A percentile compares a stretch with the other conserved stretches of the same genome.
Evolutionary conservation across 2,888 invertebrate genomes (phyloP).

Genomic region (Arge pagana): DNA sequence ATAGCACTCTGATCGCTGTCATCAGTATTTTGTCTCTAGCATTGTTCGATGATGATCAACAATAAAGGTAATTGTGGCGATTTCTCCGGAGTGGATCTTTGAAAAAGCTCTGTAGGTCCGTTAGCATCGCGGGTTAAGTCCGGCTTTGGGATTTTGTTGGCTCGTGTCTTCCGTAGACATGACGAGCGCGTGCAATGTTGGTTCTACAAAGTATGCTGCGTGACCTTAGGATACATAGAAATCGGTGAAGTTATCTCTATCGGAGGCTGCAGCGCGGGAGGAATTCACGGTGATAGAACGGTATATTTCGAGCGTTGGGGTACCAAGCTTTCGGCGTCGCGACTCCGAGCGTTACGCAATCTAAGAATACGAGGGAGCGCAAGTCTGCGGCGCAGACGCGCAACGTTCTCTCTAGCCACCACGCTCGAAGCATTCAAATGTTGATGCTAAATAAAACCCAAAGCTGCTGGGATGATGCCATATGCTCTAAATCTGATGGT

Average conservation of each 20-base stretch:
- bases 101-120: too few relatives aligned
- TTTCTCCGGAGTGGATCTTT: not conserved
- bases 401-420: slow-evolving; percentile 4
- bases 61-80: not conserved
- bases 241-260: not conserved
- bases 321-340: slow-evolving; percentile 16
- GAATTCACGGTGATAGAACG: slow-evolving; percentile 16
- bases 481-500: slow-evolving; percentile 55
- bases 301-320: slow-evolving; percentile 20
- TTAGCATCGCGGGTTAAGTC: too few relatives aligned
- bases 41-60: not conserved
- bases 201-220: not conserved
- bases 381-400: slow-evolving; percentile 18
- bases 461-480: slow-evolving; percentile 54
- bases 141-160: not conserved
- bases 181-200: not conserved
- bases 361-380: not conserved
- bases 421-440: slow-evolving; percentile 40
- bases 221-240: slow-evolving; percentile 6
- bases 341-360: slow-evolving; percentile 7
- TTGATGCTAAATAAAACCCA: slow-evolving; percentile 57
- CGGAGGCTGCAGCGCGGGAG: not conserved
- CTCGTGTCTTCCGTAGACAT: not conserved
- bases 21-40: not conserved
- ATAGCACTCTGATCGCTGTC: too few relatives aligned